Evolutionary conservation across 2,888 invertebrate species (phyloP).

Genomic region (Ennomos erosarius): DNA sequence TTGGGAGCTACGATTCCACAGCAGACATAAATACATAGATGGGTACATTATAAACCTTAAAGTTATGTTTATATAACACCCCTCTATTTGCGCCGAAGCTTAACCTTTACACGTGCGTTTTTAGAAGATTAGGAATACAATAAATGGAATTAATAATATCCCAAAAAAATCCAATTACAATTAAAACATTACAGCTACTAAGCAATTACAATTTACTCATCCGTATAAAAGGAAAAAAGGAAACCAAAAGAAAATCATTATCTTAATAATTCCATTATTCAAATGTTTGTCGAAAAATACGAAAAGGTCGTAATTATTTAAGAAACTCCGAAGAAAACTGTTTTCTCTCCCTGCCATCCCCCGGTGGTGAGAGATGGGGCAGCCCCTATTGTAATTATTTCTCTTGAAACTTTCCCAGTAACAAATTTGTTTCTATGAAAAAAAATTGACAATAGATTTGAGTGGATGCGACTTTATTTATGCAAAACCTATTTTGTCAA

Average conservation of each 20-base stretch:
- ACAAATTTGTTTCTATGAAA: slow-evolving; percentile 61
- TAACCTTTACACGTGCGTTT: too few relatives aligned
- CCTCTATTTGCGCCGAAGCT: too few relatives aligned
- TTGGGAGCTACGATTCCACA: too few relatives aligned
- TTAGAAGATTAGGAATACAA: too few relatives aligned
- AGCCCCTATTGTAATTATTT: slow-evolving; percentile 78
- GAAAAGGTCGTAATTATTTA: slow-evolving; percentile 72
- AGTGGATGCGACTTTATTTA: slow-evolving; percentile 42
- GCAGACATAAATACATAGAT: too few relatives aligned
- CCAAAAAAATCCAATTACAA: too few relatives aligned
- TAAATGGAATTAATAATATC: too few relatives aligned
- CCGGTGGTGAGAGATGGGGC: slow-evolving; percentile 59
- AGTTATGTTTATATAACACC: too few relatives aligned
- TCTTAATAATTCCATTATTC: slow-evolving; percentile 70
- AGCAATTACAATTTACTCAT: slow-evolving; percentile 13
- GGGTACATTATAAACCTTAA: too few relatives aligned
- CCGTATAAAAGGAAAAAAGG: slow-evolving; percentile 44
- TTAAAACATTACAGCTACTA: not conserved
- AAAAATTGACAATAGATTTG: slow-evolving; percentile 40
- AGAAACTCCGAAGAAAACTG: slow-evolving; percentile 61
- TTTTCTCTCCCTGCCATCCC: slow-evolving; percentile 29
- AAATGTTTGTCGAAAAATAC: slow-evolving; percentile 70
- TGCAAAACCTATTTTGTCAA: not conserved
- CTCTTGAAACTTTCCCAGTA: slow-evolving; percentile 69
- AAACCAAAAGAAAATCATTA: slow-evolving; percentile 64